Evolutionary conservation across 1,140 invertebrate genomes (phyloP), one percentile per base, ranked within the genome.

Genomic region (Ceratina japonica): DNA sequence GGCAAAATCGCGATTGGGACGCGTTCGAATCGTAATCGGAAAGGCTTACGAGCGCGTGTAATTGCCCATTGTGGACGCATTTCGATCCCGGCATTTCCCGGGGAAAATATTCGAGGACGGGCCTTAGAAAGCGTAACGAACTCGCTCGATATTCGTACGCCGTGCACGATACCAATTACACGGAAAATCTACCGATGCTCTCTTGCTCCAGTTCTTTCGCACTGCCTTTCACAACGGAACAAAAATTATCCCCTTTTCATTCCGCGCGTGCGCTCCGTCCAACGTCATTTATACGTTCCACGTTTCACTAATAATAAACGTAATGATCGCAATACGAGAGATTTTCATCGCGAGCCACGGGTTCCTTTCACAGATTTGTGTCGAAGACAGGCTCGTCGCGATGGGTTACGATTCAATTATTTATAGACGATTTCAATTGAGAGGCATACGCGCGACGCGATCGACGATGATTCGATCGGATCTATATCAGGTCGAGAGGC

Each of bases 71-170:
- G 73, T 68, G 15, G n/a, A 24, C 13, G 31, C 37, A 44, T 44
- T 44, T 44, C 49, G 15, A 56, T 27, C 20, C 20, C 58, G 15
- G 37, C 56, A 68, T 68, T 68, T 58, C 44, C 15, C 37, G 10
- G 44, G 44, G 15, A 76, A 76, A 76, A 76, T 76, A 76, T 76
- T 58, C 52, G 22, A 22, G 22, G 18, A 27, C 8, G 18, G 44
- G 13, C 31, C 31, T 72, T 78, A 78, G 81, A 75, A 83, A 79
- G 58, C 52, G 31, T 79, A 68, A 56, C 75, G 52, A 69, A 56
- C 49, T 13, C 5, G 52, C 4, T 31, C 52, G 24, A 74, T 79
- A 69, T 75, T 64, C 37, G 80, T 75, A 51, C 20, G 49, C 49
- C n/a, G 61, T 51, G 44, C 59, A 49, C 61, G 51, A 27, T 71